Evolutionary conservation across 2,113 vertebrate genomes (phyloP).

Genomic region (Phoxinus phoxinus): DNA sequence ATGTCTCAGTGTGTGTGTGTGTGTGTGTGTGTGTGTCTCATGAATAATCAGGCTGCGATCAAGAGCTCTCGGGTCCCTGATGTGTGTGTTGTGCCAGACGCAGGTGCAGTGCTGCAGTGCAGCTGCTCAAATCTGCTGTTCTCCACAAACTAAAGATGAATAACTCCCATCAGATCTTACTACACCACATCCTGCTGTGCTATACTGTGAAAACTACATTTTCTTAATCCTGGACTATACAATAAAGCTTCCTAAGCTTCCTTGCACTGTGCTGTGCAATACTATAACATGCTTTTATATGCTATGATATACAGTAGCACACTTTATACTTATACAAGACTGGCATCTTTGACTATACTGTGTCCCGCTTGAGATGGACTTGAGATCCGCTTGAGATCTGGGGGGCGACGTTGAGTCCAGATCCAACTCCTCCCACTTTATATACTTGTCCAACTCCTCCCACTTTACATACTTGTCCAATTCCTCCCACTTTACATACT

Average conservation of each 20-base stretch:
- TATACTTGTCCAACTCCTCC: too few species aligned
- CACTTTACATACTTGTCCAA: too few species aligned
- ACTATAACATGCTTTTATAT: not conserved
- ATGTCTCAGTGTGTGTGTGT: not conserved
- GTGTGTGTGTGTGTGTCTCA: conserved; percentile 1
- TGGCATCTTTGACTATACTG: not conserved
- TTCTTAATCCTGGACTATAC: not conserved
- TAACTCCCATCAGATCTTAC: not conserved
- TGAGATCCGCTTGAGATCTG: too few species aligned
- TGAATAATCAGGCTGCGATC: conserved; percentile 33
- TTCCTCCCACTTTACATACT: too few species aligned
- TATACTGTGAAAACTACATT: not conserved
- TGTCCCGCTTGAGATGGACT: not conserved
- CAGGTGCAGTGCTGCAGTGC: conserved; percentile 42
- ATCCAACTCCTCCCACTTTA: too few species aligned
- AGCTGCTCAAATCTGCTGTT: conserved; percentile 23
- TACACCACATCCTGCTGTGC: not conserved
- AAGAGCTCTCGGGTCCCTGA: conserved; percentile 14
- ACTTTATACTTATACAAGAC: not conserved
- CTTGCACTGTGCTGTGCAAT: not conserved
- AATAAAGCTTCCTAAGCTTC: not conserved
- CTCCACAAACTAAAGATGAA: not conserved
- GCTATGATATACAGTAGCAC: too few species aligned
- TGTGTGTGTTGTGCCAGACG: conserved; percentile 33
- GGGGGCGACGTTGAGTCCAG: too few species aligned